Base-by-base conservation (phyloP, 2,113 vertebrate genomes). In the Anolis carolinensis region DNA sequence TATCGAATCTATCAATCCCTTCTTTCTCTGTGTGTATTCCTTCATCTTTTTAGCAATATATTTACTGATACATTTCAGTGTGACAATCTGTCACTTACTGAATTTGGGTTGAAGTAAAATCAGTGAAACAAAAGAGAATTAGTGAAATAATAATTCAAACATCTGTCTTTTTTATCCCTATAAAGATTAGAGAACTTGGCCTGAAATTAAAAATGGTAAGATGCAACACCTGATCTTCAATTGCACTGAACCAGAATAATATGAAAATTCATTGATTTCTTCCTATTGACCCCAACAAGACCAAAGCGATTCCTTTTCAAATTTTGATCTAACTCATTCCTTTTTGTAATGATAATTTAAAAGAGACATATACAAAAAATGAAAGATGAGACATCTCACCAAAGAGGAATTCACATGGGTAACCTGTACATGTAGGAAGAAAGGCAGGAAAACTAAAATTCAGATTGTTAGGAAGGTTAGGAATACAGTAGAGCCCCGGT, bases 81-180 rank as follows among this genome's bases (percentile, higher is more conserved):
- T 13, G 83, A 21, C 87, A 2, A 1, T 23, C 13, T 80, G 85
- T 34, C 75, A 79, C 50, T 39, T 76, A 48, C 9, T 84, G 84
- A 86, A 65, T 39, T 32, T 39, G 52, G 52, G 63, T 50, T 67
- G n/a, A 36, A 89, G 73, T 78, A 79, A 78, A 74, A 63, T 7
- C 65, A 30, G 32, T 30, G 44, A 70, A 59, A 79, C 73, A 76
- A 62, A 50, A 32, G 48, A 71, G 76, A 14, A 2, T n/a, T 86
- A 32, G 23, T 84, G 83, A 80, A 86, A 90, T 88, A 89, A 81
- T 82, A 91, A 80, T 87, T 85, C 39, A 8, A 87, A 92, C 91
- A 85, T 67, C 11, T 73, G 83, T 48, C 27, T 59, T 32, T 6
- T 25, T 62, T 52, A 73, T 44, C 11, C 55, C 27, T 18, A 32